phyloP scores from a whole-genome alignment of 2,113 vertebrate species.

The Enhydra lutris region DNA sequence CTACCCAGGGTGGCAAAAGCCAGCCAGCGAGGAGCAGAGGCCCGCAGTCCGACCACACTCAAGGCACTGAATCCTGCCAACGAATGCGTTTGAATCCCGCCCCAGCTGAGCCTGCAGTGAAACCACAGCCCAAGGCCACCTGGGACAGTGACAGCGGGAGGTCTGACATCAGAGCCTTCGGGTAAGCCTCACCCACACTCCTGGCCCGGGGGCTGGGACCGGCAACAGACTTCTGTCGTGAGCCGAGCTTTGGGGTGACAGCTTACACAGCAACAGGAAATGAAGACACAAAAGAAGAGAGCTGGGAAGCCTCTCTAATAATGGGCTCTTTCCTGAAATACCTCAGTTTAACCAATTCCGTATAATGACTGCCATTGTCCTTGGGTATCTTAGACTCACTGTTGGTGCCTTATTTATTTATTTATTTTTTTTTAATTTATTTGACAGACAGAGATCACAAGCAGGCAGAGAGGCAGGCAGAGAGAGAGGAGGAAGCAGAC shows the following conservation, averaged over 20 bases:
- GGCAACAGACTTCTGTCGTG: rapidly evolving
- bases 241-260: too few species aligned
- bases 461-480: too few species aligned
- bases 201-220: rapidly evolving
- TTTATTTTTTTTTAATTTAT: too few species aligned
- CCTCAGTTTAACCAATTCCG: neutral
- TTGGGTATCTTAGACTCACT: neutral
- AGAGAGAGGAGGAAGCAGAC: too few species aligned
- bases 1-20: too few species aligned
- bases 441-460: too few species aligned
- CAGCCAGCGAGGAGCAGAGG: neutral
- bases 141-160: neutral
- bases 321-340: neutral
- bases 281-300: rapidly evolving
- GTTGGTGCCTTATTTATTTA: neutral
- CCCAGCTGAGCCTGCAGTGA: neutral
- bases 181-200: too few species aligned
- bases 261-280: rapidly evolving
- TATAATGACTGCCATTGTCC: neutral
- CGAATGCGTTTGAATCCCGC: neutral
- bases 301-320: rapidly evolving
- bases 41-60: rapidly evolving
- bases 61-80: too few species aligned
- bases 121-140: neutral
- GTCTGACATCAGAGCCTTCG: rapidly evolving